phyloP scores from a whole-genome alignment of 2,797 vertebrate genomes.

The Microctenopoma stevenorrisi region DNA sequence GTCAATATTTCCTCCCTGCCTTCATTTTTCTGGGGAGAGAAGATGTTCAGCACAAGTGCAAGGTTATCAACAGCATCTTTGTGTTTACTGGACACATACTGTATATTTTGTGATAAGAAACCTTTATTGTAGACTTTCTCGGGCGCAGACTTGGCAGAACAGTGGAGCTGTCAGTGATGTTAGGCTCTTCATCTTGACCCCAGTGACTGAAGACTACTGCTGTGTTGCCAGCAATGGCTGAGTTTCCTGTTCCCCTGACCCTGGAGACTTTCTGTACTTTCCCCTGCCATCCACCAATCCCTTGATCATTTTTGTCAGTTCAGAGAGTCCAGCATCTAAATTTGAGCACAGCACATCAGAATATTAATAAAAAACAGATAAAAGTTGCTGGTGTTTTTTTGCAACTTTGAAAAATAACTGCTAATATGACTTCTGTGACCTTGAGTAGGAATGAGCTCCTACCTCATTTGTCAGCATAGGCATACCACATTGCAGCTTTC shows the following conservation, averaged over 20 bases:
- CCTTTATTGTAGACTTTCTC: conserved; percentile 67
- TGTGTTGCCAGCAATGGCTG: conserved; percentile 73
- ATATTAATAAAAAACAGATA: conserved; percentile 24
- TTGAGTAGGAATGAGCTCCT: conserved; percentile 34
- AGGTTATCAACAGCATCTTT: conserved; percentile 76
- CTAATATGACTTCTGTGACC: conserved; percentile 22
- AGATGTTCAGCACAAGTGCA: conserved; percentile 69
- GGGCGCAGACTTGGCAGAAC: conserved; percentile 68
- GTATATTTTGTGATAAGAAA: conserved; percentile 66
- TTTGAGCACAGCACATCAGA: conserved; percentile 4
- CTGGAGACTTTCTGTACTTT: conserved; percentile 51
- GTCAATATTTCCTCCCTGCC: conserved; percentile 77
- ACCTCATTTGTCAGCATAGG: neutral
- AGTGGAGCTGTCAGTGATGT: conserved; percentile 65
- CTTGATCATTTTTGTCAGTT: conserved; percentile 27
- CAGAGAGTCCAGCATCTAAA: neutral
- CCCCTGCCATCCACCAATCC: conserved; percentile 41
- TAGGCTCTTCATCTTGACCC: conserved; percentile 73
- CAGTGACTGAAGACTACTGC: conserved; percentile 69
- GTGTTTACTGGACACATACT: conserved; percentile 62
- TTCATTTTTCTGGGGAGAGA: conserved; percentile 69
- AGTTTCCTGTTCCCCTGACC: conserved; percentile 69
- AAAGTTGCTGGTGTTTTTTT: conserved; percentile 16
- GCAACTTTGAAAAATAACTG: conserved; percentile 32
- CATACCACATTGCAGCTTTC: neutral